phyloP scores from a whole-genome alignment of 1,140 invertebrate species.

The Drosophila nigromelanica region DNA sequence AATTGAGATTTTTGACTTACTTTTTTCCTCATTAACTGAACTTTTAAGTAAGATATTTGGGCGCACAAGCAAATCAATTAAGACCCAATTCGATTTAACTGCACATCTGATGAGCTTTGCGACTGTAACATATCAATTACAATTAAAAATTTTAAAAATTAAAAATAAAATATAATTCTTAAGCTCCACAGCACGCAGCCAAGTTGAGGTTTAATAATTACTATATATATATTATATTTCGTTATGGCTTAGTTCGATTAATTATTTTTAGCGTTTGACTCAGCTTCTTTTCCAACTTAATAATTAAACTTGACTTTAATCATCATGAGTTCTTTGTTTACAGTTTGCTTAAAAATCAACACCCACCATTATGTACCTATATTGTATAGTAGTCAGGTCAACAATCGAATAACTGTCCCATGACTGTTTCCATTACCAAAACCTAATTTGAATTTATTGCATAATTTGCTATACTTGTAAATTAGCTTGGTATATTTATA shows the following conservation, averaged over 20 bases:
- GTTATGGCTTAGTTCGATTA: neutral
- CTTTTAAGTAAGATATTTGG: conserved; percentile 18
- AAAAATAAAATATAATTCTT: neutral
- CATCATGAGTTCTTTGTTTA: neutral
- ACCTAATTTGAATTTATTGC: conserved; percentile 30
- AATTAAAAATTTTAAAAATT: neutral
- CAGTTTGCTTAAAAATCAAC: neutral
- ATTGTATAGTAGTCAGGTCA: neutral
- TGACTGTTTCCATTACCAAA: conserved; percentile 24
- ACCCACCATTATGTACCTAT: neutral
- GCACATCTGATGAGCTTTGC: conserved; percentile 12
- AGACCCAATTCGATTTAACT: neutral
- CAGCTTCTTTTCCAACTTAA: neutral
- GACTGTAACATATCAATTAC: conserved; percentile 65
- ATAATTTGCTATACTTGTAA: conserved; percentile 26
- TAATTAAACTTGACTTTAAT: neutral
- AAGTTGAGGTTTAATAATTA: neutral
- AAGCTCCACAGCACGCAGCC: no score
- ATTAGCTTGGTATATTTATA: conserved; percentile 39
- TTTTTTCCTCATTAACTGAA: conserved; percentile 59
- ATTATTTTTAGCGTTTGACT: neutral
- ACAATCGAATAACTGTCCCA: conserved; percentile 14
- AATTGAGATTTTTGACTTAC: conserved; percentile 39
- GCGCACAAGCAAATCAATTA: neutral
- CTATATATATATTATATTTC: neutral